Evolutionary conservation across 2,888 invertebrate genomes (phyloP).

Genomic region (Pristionchus japonicus): DNA sequence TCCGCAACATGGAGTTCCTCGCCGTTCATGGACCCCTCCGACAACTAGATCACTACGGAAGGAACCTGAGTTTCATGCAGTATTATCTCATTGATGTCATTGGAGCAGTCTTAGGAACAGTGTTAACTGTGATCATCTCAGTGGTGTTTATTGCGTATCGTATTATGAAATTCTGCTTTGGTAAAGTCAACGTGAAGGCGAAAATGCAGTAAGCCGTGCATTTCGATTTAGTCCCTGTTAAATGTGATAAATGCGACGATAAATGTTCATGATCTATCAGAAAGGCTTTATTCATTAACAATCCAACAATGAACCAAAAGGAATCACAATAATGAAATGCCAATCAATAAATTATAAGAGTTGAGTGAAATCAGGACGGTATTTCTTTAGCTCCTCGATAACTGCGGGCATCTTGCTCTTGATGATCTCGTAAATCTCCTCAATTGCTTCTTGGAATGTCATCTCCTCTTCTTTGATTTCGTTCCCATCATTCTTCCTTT

Average conservation of each 20-base stretch:
- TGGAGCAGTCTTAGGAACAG: not conserved
- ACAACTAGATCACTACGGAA: conserved; percentile 3
- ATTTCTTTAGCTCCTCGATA: not conserved
- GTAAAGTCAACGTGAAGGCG: not conserved
- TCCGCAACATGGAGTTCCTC: conserved; percentile 43
- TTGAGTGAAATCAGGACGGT: too few species aligned
- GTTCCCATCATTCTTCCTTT: too few species aligned
- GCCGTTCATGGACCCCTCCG: conserved; percentile 5
- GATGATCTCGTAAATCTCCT: not conserved
- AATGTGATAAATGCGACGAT: not conserved
- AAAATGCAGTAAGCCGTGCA: not conserved
- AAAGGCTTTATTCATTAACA: not conserved
- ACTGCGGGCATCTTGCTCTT: not conserved
- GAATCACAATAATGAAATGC: too few species aligned
- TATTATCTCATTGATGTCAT: conserved; percentile 33
- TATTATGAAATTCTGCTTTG: not conserved
- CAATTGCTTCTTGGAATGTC: not conserved
- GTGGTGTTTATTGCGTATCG: not conserved
- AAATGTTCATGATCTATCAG: not conserved
- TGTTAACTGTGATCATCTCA: not conserved
- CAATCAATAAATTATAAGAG: too few species aligned
- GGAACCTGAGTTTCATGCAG: not conserved
- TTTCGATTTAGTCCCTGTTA: not conserved
- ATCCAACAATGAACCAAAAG: not conserved
- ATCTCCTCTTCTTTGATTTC: not conserved